Conservation (phyloP, 2,797 vertebrate species). For the Todus mexicanus region DNA sequence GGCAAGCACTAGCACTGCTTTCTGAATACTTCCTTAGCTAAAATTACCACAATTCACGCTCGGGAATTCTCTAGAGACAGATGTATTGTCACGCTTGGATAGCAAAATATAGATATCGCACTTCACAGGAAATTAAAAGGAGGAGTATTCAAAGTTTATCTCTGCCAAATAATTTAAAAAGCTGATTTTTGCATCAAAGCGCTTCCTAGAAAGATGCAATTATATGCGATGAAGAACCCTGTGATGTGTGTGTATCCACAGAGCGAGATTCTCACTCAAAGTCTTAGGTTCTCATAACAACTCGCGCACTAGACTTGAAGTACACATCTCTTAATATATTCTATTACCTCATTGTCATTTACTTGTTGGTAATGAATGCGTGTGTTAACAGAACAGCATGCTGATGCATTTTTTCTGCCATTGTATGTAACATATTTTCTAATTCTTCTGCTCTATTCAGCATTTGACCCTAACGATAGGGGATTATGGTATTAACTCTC, state of each 20-base stretch:
- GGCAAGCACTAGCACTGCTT: background rate
- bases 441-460: constrained; percentile 83
- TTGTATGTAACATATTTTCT: constrained; percentile 81
- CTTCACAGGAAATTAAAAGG: constrained; percentile 21
- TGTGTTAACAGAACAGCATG: constrained; percentile 70
- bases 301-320: background rate
- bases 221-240: background rate
- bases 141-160: background rate
- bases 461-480: constrained; percentile 84
- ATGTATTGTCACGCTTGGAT: constrained; percentile 12
- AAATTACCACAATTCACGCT: background rate
- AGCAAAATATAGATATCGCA: constrained; percentile 42
- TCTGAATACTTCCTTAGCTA: constrained; percentile 12
- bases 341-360: constrained; percentile 66
- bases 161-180: constrained; percentile 27
- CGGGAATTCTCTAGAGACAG: constrained; percentile 32
- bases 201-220: constrained; percentile 40
- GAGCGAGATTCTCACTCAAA: background rate
- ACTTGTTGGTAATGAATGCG: constrained; percentile 60
- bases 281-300: constrained; percentile 13
- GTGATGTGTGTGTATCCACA: background rate
- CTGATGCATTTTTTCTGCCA: constrained; percentile 79
- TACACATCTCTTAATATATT: constrained; percentile 45
- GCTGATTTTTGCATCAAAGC: constrained; percentile 24
- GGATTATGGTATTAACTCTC: constrained; percentile 88